Evolutionary conservation across 2,113 vertebrate genomes (phyloP).

Genomic region (Sialia sialis): DNA sequence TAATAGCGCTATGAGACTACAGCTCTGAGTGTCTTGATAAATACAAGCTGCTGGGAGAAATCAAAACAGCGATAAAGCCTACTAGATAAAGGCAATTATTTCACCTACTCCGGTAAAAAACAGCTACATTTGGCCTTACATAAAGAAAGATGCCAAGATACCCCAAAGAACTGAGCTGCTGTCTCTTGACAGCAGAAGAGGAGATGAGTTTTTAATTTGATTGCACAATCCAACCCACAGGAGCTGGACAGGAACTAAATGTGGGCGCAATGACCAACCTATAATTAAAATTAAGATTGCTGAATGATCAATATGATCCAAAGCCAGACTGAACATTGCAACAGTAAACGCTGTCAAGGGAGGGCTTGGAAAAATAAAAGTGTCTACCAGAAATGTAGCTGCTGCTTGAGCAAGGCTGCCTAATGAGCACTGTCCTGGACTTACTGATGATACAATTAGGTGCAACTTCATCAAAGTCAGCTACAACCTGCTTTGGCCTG

Average conservation of each 20-base stretch:
- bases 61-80: neutral
- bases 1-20: neutral
- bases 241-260: neutral
- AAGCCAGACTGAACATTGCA: neutral
- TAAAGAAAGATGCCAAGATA: neutral
- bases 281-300: neutral
- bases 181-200: neutral
- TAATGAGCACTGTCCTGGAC: neutral
- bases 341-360: neutral
- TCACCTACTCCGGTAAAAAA: neutral
- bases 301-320: neutral
- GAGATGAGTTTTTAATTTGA: slow-evolving; percentile 8
- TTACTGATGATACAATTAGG: neutral
- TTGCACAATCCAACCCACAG: neutral
- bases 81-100: neutral
- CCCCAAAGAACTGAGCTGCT: neutral
- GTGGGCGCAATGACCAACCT: neutral
- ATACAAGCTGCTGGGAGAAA: neutral
- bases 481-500: neutral
- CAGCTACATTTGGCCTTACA: neutral
- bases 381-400: neutral
- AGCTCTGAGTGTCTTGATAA: neutral
- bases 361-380: neutral
- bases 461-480: neutral
- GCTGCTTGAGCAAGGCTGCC: neutral